Percentiles rank a stretch among this genome's conserved stretches.
phyloP scores from a whole-genome alignment of 2,113 vertebrate species.

The Chlamydotis undulata region DNA sequence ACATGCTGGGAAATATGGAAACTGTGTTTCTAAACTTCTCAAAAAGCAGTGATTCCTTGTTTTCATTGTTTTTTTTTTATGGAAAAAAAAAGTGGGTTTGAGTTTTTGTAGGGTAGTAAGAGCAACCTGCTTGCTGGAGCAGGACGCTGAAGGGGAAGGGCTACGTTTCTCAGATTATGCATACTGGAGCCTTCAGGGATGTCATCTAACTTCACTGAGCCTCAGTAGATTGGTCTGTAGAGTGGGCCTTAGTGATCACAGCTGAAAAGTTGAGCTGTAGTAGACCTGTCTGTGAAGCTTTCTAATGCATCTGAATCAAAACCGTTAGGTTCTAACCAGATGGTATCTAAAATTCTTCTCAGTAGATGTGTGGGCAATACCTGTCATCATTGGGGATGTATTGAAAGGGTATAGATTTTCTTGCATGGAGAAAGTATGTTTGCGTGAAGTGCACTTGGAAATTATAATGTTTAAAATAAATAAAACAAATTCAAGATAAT shows the following conservation, averaged over 20 bases:
- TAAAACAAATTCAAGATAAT: constrained; percentile 29
- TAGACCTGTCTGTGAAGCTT: background rate
- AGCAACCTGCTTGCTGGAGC: background rate
- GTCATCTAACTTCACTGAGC: background rate
- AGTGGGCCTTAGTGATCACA: background rate
- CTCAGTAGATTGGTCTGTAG: background rate
- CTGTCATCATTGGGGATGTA: background rate
- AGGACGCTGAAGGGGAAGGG: background rate
- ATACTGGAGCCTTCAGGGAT: background rate
- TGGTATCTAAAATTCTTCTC: background rate
- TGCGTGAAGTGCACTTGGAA: constrained; percentile 42
- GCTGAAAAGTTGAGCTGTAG: background rate
- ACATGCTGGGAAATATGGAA: background rate
- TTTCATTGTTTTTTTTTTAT: background rate
- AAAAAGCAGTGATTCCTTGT: background rate
- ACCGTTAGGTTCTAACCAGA: background rate
- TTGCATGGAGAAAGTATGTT: constrained; percentile 30
- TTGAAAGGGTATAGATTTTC: background rate
- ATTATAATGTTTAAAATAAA: constrained; percentile 33
- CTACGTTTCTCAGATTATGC: background rate
- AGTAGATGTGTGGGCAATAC: background rate
- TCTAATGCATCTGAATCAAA: background rate
- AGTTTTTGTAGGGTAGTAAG: background rate
- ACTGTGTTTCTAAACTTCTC: background rate
- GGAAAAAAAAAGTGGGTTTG: background rate